A percentile compares a stretch with the other conserved stretches of the same genome.
Evolutionary conservation across 2,888 invertebrate genomes (phyloP).

Genomic region (Alloplasta piceator): DNA sequence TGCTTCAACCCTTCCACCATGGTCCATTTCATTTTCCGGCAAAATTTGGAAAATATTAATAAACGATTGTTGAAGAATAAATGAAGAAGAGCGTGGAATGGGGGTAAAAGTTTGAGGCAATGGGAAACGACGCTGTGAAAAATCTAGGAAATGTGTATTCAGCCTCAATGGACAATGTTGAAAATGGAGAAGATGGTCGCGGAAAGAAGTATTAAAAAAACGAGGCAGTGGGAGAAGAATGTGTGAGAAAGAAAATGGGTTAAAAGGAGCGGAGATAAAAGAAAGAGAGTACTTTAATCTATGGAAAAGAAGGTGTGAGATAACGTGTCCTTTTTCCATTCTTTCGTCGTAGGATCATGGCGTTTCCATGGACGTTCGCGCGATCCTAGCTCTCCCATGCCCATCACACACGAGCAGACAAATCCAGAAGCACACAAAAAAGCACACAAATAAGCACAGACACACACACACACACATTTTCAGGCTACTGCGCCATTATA

Average conservation of each 20-base stretch:
- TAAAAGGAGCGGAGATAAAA: conserved; percentile 17
- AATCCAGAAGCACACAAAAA: not conserved
- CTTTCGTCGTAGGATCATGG: conserved; percentile 20
- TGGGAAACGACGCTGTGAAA: no score
- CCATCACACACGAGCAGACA: not conserved
- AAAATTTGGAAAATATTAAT: no score
- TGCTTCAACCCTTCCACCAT: no score
- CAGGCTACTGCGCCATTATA: conserved; percentile 52
- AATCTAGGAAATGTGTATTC: not conserved
- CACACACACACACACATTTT: not conserved
- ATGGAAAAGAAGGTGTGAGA: conserved; percentile 24
- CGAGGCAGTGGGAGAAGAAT: no score
- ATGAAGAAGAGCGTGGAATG: no score
- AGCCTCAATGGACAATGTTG: conserved; percentile 2
- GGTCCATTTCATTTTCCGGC: no score
- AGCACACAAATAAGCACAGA: no score
- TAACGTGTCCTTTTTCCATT: conserved; percentile 33
- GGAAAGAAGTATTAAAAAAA: no score
- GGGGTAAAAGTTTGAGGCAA: no score
- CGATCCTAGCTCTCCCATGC: not conserved
- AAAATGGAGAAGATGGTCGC: not conserved
- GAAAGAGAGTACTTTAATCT: conserved; percentile 8
- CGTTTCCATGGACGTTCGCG: conserved; percentile 30
- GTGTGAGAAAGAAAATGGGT: not conserved
- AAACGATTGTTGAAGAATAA: no score